A percentile compares a stretch with the other conserved stretches of the same genome.
phyloP scores from a whole-genome alignment of 2,797 vertebrate genomes.

The Brachymystax lenok region DNA sequence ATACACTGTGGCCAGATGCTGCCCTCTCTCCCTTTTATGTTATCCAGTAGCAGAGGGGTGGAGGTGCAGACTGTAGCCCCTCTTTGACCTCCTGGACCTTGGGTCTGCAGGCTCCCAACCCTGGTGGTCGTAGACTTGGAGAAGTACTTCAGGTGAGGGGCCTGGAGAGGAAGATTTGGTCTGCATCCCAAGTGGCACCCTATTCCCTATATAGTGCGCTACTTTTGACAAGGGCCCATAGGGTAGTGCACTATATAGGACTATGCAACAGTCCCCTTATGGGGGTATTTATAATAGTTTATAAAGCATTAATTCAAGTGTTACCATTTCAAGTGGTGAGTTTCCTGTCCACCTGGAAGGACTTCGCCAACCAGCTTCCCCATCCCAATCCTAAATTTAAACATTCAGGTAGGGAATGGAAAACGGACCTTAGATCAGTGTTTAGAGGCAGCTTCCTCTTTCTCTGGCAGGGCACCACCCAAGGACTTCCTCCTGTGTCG shows the following conservation, averaged over 20 bases:
- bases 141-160: conserved; percentile 84
- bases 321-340: conserved; percentile 36
- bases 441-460: no score
- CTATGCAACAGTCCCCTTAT: no score
- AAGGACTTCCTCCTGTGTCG: no score
- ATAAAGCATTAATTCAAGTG: no score
- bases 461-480: no score
- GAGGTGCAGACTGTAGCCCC: conserved; percentile 34
- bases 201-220: no score
- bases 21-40: neutral
- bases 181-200: no score
- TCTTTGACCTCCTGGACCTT: conserved; percentile 71
- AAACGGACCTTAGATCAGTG: neutral
- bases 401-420: neutral
- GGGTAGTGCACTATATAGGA: no score
- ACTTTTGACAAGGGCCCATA: no score
- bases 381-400: neutral
- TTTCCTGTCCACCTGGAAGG: conserved; percentile 81
- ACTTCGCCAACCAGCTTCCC: conserved; percentile 76
- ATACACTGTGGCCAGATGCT: neutral
- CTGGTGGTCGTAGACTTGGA: conserved; percentile 83
- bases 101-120: conserved; percentile 61
- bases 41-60: conserved; percentile 54
- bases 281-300: no score
- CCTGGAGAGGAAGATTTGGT: neutral